Percentiles rank a stretch among this genome's conserved stretches.
Evolutionary conservation across 2,888 invertebrate species (phyloP).

Genomic region (Halictus quadricinctus): DNA sequence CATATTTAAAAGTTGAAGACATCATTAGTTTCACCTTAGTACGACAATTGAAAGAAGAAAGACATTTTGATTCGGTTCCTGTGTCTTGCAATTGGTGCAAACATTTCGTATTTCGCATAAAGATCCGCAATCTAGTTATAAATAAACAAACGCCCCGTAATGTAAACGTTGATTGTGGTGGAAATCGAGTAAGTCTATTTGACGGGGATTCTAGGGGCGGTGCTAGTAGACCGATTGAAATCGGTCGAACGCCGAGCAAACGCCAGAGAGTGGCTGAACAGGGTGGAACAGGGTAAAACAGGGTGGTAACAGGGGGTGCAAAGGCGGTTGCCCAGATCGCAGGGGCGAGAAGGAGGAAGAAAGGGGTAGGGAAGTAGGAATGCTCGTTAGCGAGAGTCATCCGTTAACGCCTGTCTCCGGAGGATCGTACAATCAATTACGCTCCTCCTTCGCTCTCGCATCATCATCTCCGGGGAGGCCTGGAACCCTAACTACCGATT

Average conservation of each 20-base stretch:
- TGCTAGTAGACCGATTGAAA: conserved; percentile 32
- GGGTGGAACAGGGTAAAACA: neutral
- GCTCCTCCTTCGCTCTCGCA: conserved; percentile 79
- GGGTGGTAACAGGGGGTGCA: conserved; percentile 15
- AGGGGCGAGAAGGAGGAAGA: conserved; percentile 55
- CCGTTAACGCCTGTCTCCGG: conserved; percentile 82
- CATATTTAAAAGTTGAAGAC: no score
- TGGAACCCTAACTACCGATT: conserved; percentile 79
- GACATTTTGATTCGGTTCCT: no score
- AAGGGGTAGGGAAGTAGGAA: conserved; percentile 78
- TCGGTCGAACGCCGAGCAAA: conserved; percentile 35
- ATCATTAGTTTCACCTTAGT: no score
- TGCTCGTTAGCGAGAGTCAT: conserved; percentile 82
- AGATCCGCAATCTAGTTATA: no score
- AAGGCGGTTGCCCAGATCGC: conserved; percentile 11
- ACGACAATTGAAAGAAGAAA: no score
- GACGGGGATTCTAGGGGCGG: conserved; percentile 42
- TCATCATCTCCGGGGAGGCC: conserved; percentile 81
- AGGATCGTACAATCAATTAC: conserved; percentile 82
- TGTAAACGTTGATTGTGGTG: neutral
- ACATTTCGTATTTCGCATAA: no score
- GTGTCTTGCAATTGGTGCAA: no score
- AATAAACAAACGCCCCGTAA: no score
- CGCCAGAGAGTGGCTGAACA: conserved; percentile 39
- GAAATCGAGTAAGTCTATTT: neutral